A percentile compares a stretch with the other conserved stretches of the same genome.
These are phyloP conservation scores for Drosophila ananassae DNA, from an alignment of 1,140 invertebrate genomes.

Conservation along the genomic window DNA sequence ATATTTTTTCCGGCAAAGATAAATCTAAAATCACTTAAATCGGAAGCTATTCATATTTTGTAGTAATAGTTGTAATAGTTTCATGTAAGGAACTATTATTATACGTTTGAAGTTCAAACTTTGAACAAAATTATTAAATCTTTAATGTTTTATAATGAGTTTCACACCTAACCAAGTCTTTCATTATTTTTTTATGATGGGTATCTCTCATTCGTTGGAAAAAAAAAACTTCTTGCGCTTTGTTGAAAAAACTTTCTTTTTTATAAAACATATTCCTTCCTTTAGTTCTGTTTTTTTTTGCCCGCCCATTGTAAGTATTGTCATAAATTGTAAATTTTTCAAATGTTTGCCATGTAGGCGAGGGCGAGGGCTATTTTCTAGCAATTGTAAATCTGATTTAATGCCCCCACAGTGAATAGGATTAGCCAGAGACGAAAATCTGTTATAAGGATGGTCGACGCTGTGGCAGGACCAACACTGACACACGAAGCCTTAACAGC, in stretches of 20 bases:
- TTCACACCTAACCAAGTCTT: too few species aligned
- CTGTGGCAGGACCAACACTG: slow-evolving; percentile 16
- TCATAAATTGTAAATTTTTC: slow-evolving; percentile 77
- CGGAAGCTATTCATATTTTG: background rate
- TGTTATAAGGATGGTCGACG: slow-evolving; percentile 51
- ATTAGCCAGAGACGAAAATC: slow-evolving; percentile 69
- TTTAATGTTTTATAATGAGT: too few species aligned
- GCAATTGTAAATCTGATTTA: slow-evolving; percentile 76
- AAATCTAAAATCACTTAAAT: slow-evolving; percentile 7
- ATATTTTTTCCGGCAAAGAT: slow-evolving; percentile 29
- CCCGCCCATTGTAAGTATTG: slow-evolving; percentile 21
- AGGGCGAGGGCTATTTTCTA: slow-evolving; percentile 65
- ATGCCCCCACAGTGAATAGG: slow-evolving; percentile 57
- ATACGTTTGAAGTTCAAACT: too few species aligned
- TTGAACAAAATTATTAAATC: too few species aligned
- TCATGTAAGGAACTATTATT: too few species aligned
- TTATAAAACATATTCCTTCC: slow-evolving; percentile 24
- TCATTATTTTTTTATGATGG: background rate
- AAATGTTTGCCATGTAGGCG: slow-evolving; percentile 62
- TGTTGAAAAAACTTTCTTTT: slow-evolving; percentile 1
- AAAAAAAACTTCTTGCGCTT: background rate
- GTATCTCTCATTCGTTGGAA: background rate
- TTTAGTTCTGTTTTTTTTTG: background rate
- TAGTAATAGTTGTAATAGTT: background rate
- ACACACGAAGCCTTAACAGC: slow-evolving; percentile 6